phyloP scores from a whole-genome alignment of 2,888 invertebrate species.

The Heteromurus nitidus region DNA sequence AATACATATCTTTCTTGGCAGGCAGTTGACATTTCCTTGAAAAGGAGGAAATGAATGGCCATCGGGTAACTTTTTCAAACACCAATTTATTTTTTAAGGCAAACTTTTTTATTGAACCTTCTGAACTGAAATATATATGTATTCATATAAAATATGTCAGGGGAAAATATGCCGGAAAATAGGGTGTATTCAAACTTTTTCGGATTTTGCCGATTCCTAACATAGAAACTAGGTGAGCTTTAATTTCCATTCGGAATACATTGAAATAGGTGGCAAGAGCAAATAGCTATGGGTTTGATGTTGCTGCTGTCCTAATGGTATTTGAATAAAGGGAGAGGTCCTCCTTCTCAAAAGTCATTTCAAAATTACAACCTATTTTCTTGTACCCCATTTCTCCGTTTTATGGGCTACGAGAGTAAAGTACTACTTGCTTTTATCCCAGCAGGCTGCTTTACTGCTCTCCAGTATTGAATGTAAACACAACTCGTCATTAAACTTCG shows the following conservation, averaged over 20 bases:
- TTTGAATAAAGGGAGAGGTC: neutral
- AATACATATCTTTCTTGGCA: too few relatives aligned
- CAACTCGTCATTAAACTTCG: neutral
- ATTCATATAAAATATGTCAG: too few relatives aligned
- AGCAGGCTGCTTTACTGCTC: neutral
- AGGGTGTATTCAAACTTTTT: neutral
- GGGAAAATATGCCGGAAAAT: too few relatives aligned
- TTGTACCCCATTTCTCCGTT: too few relatives aligned
- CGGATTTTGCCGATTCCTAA: neutral
- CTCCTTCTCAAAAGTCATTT: too few relatives aligned
- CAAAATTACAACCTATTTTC: too few relatives aligned
- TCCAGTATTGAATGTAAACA: constrained; percentile 1
- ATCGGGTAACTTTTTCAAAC: neutral
- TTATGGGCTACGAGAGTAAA: too few relatives aligned
- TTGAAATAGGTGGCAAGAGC: neutral
- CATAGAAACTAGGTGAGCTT: too few relatives aligned
- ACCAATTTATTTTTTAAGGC: too few relatives aligned
- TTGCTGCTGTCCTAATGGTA: neutral
- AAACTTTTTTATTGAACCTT: too few relatives aligned
- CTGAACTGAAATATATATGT: too few relatives aligned
- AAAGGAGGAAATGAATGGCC: neutral
- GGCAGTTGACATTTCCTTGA: neutral
- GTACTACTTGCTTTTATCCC: neutral
- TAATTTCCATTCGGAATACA: too few relatives aligned
- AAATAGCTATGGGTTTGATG: neutral